Conservation (phyloP, 2,113 vertebrate species). For the Poicephalus gulielmi region DNA sequence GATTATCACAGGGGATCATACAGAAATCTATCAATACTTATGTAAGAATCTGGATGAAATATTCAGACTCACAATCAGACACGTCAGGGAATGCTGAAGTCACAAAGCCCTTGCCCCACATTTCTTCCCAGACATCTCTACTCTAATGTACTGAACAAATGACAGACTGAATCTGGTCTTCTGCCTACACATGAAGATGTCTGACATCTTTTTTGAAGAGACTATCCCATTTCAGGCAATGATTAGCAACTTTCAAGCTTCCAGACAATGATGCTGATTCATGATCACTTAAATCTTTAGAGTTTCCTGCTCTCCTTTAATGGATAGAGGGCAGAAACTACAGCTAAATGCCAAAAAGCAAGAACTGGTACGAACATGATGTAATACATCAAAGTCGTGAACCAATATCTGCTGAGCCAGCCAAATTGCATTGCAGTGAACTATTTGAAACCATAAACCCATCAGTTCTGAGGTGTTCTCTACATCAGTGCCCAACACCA, state of each 20-base stretch:
- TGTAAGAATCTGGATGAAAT: background rate
- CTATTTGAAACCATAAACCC: background rate
- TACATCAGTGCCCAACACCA: background rate
- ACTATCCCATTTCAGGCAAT: background rate
- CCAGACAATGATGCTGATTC: background rate
- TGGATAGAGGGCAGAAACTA: background rate
- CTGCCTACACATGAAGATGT: background rate
- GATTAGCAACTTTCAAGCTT: background rate
- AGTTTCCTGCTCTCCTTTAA: background rate
- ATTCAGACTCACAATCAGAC: background rate
- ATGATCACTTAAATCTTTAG: background rate
- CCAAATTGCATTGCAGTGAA: constrained; percentile 14
- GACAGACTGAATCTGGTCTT: background rate
- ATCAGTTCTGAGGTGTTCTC: background rate
- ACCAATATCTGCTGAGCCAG: constrained; percentile 2
- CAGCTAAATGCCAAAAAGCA: background rate
- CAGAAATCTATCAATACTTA: background rate
- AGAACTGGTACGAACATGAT: background rate
- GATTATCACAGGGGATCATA: background rate
- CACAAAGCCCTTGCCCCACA: background rate
- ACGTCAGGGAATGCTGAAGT: background rate
- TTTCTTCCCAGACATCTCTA: background rate
- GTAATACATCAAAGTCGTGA: background rate
- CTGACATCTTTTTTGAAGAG: background rate
- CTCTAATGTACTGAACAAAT: background rate